Evolutionary conservation across 92 coral and sea anemone genomes (phyloP).

Genomic region (Ricordea florida): DNA sequence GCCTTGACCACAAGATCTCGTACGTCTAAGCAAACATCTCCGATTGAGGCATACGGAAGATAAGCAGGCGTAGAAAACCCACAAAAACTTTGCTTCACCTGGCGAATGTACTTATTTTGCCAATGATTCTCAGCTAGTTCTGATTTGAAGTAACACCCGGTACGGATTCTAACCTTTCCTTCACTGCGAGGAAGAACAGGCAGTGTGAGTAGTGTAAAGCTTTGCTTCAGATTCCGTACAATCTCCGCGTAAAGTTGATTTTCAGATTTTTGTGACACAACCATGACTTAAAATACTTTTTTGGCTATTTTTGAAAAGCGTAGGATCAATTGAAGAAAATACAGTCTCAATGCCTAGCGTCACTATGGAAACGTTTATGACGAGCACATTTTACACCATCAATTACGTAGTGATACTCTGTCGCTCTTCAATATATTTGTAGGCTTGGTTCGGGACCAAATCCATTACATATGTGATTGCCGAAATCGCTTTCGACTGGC

Average conservation of each 20-base stretch:
- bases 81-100: slow-evolving; percentile 58
- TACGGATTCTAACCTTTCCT: slow-evolving; percentile 86
- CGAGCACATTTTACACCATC: too few species aligned
- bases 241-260: slow-evolving; percentile 76
- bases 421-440: too few species aligned
- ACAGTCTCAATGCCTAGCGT: too few species aligned
- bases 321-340: not conserved
- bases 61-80: slow-evolving; percentile 95
- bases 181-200: slow-evolving; percentile 22
- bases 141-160: slow-evolving; percentile 76
- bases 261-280: slow-evolving; percentile 41
- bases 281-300: slow-evolving; percentile 1
- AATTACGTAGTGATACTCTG: too few species aligned
- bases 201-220: slow-evolving; percentile 30
- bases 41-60: slow-evolving; percentile 79
- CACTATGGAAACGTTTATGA: too few species aligned
- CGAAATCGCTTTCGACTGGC: too few species aligned
- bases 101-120: slow-evolving; percentile 77
- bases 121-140: slow-evolving; percentile 64
- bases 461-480: too few species aligned
- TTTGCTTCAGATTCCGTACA: slow-evolving; percentile 66
- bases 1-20: slow-evolving; percentile 79
- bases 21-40: slow-evolving; percentile 79
- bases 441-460: too few species aligned
- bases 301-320: not conserved